Evolutionary conservation across 2,113 vertebrate species (phyloP), one percentile per base, ranked within the genome.

Genomic region (Eptatretus burgeri): DNA sequence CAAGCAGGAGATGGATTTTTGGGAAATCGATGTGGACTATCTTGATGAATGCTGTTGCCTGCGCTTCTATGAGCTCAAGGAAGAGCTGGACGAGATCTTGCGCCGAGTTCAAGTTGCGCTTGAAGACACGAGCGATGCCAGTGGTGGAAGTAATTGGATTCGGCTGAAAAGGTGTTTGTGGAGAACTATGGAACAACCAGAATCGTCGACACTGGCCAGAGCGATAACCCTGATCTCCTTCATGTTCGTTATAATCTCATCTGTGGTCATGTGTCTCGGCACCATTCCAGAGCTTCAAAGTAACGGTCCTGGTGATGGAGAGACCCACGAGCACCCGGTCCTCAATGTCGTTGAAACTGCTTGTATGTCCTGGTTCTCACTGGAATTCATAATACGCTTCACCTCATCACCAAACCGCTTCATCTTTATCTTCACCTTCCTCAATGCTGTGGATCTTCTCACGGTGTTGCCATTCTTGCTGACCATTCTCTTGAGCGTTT

Each of bases 1-100:
- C 76, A 79, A 84, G 70, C 85, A 83, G 67, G 91, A 96, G 71
- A 88, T 96, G 84, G 88, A 95, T 69, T 95, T 93, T 74, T 96
- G 91, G 91, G 91, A 81, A 75, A 85, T 96, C 64, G 88, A 94
- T 71, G 76, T 79, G 53, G 76, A 76, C 68, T 85, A 80, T 68
- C 69, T 96, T 67, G 91, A 96, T 50, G 84, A 93, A 52, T 96
- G 91, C 66, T 95, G 91, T 69, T 86, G 83, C 69, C 81, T 81
- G 69, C 79, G 84, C 68, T 71, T 93, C 64, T 81, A 72, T 51
- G 91, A 96, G 73, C 93, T 93, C 69, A 84, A 81, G 13, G 83
- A 86, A 64, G 88, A 96, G 73, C 72, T 96, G 68, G 80, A 78
- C 27, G 91, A 96, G 72, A 96, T 95, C 51, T 82, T 84, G 1